A percentile compares a stretch with the other conserved stretches of the same genome.
These are phyloP conservation scores for Trichomalopsis sarcophagae DNA, from an alignment of 1,140 invertebrate species.

Conservation along the genomic window DNA sequence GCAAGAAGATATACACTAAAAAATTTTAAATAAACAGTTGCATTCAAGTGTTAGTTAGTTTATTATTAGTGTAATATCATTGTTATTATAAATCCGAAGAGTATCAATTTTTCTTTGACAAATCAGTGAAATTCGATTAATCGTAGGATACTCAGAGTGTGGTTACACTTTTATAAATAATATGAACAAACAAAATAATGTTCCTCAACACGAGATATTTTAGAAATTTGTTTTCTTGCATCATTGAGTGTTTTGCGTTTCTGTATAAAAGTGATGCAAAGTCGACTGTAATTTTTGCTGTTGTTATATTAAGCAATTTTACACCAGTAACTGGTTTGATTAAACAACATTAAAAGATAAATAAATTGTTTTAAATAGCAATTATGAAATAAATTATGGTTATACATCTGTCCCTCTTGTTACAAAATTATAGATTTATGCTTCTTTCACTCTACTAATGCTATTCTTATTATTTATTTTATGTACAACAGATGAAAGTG, in stretches of 20 bases:
- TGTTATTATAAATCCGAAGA: not conserved
- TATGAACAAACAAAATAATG: not conserved
- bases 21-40: not conserved
- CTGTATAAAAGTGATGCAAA: not conserved
- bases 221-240: conserved; percentile 23
- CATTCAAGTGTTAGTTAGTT: not conserved
- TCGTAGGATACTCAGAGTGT: not conserved
- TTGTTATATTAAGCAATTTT: conserved; percentile 33
- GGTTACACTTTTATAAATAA: not conserved
- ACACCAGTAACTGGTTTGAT: conserved; percentile 2
- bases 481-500: too few relatives aligned
- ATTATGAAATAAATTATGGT: not conserved
- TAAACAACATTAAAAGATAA: not conserved
- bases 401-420: conserved; percentile 8
- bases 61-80: not conserved
- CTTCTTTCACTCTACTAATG: too few relatives aligned
- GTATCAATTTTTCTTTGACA: conserved; percentile 13
- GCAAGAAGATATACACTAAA: not conserved
- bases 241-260: conserved; percentile 23
- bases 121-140: not conserved
- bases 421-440: too few relatives aligned
- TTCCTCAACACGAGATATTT: conserved; percentile 5
- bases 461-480: too few relatives aligned
- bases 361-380: conserved; percentile 37
- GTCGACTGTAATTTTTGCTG: conserved; percentile 17